These are phyloP conservation scores for Megaustenia siamemsis DNA, from an alignment of 2,888 invertebrate genomes.

Conservation along the genomic window DNA sequence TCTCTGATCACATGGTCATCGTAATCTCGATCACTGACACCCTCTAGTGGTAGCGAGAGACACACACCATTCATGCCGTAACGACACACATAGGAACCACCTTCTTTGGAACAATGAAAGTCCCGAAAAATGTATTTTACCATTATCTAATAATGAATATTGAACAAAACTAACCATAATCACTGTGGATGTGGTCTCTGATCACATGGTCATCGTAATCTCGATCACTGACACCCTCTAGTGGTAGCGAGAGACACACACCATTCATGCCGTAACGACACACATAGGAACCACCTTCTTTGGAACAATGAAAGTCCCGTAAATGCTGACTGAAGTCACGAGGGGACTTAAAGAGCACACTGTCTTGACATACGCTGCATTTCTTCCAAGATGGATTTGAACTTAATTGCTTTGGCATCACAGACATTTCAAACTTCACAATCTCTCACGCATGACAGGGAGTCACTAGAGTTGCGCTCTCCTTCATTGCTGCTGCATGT, in stretches of 20 bases:
- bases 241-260: conserved; percentile 91
- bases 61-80: conserved; percentile 94
- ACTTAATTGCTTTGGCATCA: conserved; percentile 17
- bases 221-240: conserved; percentile 92
- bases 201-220: conserved; percentile 93
- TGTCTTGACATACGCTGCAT: conserved; percentile 69
- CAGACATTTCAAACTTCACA: conserved; percentile 25
- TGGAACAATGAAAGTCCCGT: conserved; percentile 88
- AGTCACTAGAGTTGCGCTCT: neutral
- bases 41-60: conserved; percentile 91
- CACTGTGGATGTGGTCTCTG: conserved; percentile 82
- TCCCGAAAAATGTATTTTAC: no score
- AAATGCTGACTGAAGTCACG: conserved; percentile 85
- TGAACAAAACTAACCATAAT: conserved; percentile 48
- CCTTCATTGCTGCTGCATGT: neutral
- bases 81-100: conserved; percentile 91
- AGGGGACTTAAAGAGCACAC: conserved; percentile 73
- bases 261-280: conserved; percentile 93
- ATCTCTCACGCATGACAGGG: neutral
- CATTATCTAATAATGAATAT: no score
- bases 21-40: conserved; percentile 92
- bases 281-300: conserved; percentile 91
- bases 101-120: conserved; percentile 90
- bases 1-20: conserved; percentile 89
- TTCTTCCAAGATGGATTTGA: conserved; percentile 65